These are phyloP conservation scores for Pelusios castaneus DNA, from an alignment of 2,113 vertebrate genomes.

Conservation along the genomic window DNA sequence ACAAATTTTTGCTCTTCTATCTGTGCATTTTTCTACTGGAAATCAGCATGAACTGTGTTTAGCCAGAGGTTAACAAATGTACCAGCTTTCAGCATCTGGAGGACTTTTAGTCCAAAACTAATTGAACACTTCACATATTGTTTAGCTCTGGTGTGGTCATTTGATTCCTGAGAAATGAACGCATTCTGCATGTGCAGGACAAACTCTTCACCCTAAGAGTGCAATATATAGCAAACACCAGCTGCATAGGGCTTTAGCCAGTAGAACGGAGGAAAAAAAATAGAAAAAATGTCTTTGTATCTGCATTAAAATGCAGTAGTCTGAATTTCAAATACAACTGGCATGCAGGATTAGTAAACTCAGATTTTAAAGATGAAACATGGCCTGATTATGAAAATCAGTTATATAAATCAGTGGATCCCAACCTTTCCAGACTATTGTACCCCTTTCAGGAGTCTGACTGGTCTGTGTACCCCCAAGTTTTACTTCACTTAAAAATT, in stretches of 20 bases:
- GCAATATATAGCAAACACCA: constrained; percentile 72
- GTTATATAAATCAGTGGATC: not conserved
- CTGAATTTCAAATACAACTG: constrained; percentile 46
- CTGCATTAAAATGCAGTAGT: constrained; percentile 62
- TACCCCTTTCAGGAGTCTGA: too few relatives aligned
- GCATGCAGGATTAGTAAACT: constrained; percentile 38
- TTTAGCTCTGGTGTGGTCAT: constrained; percentile 75
- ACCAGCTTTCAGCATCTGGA: constrained; percentile 78
- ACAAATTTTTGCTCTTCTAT: not conserved
- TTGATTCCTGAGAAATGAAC: constrained; percentile 78
- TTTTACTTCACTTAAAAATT: too few relatives aligned
- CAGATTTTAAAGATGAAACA: constrained; percentile 30
- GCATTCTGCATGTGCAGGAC: constrained; percentile 47
- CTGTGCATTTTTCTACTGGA: constrained; percentile 38
- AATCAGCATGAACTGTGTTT: constrained; percentile 17
- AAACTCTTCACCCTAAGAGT: constrained; percentile 76
- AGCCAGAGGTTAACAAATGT: constrained; percentile 50
- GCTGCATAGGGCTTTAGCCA: constrained; percentile 70
- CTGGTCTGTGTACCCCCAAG: too few relatives aligned
- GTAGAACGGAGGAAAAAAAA: constrained; percentile 25
- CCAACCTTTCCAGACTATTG: too few relatives aligned
- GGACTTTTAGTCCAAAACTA: constrained; percentile 70
- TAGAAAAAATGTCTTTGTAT: constrained; percentile 61
- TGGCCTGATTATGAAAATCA: constrained; percentile 6
- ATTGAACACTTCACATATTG: constrained; percentile 59